Percentiles rank a stretch among this genome's conserved stretches.
Evolutionary conservation across 2,888 invertebrate genomes (phyloP).

Genomic region (Chydorus sphaericus): DNA sequence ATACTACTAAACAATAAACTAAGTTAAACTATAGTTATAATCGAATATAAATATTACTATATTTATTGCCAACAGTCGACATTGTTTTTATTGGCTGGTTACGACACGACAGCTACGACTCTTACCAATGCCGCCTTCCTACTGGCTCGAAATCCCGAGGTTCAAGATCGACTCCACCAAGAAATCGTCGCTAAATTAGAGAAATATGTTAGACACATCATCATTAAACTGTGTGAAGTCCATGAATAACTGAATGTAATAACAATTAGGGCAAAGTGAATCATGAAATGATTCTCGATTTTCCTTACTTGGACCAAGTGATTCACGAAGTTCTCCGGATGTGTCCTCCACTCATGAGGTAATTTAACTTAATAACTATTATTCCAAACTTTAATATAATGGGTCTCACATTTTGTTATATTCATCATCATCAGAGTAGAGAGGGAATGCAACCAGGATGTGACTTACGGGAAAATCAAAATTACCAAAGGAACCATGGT

Average conservation of each 20-base stretch:
- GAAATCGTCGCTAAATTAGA: constrained; percentile 9
- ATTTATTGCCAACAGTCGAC: not conserved
- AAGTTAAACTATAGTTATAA: too few species aligned
- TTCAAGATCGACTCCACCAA: constrained; percentile 11
- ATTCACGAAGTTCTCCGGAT: constrained; percentile 16
- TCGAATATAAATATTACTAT: too few species aligned
- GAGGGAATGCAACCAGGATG: constrained; percentile 11
- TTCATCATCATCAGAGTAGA: too few species aligned
- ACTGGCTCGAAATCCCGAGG: constrained; percentile 10
- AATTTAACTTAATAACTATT: not conserved
- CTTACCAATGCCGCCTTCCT: constrained; percentile 9
- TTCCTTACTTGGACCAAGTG: constrained; percentile 14
- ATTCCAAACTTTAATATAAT: not conserved
- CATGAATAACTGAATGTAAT: not conserved
- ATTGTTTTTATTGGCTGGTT: constrained; percentile 11
- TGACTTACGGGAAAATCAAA: constrained; percentile 25
- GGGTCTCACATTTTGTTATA: too few species aligned
- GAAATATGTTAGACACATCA: not conserved
- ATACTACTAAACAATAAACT: too few species aligned
- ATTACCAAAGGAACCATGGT: constrained; percentile 38
- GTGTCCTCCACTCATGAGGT: not conserved
- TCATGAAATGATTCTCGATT: constrained; percentile 8
- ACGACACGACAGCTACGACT: constrained; percentile 15
- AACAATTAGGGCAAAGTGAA: not conserved
- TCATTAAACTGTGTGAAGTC: not conserved